phyloP scores from a whole-genome alignment of 2,888 invertebrate genomes.

The Charanyca ferruginea region DNA sequence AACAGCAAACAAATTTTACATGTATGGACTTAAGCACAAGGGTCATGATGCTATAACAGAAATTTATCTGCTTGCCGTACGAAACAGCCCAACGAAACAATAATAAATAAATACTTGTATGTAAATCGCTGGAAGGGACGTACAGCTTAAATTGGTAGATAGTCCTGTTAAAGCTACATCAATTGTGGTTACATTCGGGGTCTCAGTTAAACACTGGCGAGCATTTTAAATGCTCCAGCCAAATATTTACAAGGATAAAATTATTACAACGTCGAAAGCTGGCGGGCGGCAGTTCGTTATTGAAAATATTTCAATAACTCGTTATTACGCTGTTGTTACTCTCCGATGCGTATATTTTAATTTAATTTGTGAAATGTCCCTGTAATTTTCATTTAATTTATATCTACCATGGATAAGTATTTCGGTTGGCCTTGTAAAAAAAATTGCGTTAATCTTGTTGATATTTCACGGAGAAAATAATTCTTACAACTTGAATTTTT shows the following conservation, averaged over 20 bases:
- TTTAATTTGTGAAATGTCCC: conserved; percentile 37
- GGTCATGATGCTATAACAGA: not conserved
- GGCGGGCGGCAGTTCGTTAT: conserved; percentile 38
- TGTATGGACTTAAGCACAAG: not conserved
- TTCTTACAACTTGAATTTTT: not conserved
- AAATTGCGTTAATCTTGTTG: not conserved
- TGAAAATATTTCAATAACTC: conserved; percentile 70
- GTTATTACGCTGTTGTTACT: conserved; percentile 52
- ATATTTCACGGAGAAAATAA: not conserved
- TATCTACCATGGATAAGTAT: not conserved
- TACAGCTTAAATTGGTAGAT: conserved; percentile 63
- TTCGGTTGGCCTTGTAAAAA: not conserved
- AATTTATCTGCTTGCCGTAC: not conserved
- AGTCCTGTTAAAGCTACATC: conserved; percentile 63
- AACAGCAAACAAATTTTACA: conserved; percentile 9
- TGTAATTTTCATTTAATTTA: conserved; percentile 29
- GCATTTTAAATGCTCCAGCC: conserved; percentile 68
- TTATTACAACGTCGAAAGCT: conserved; percentile 64
- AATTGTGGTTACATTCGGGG: conserved; percentile 62
- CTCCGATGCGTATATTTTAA: conserved; percentile 43
- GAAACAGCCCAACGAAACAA: conserved; percentile 20
- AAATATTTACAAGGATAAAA: conserved; percentile 75
- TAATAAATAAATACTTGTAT: conserved; percentile 57
- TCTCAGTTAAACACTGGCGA: conserved; percentile 63
- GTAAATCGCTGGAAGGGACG: conserved; percentile 54